Evolutionary conservation across 2,888 invertebrate species (phyloP), one percentile per base, ranked within the genome.

Genomic region (Thera britannica): DNA sequence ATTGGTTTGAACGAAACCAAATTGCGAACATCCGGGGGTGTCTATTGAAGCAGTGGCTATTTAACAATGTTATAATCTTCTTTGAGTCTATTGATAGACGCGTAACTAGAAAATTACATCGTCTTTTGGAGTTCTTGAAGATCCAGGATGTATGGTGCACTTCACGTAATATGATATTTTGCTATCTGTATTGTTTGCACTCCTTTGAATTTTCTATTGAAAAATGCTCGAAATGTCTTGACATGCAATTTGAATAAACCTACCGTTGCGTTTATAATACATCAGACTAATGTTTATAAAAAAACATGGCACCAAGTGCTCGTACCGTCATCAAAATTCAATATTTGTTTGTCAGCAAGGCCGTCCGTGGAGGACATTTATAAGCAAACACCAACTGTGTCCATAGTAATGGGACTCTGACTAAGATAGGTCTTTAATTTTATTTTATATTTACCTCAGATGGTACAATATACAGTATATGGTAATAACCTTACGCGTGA

Each of bases 1-100:
- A 92, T 86, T 92, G 93, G 87, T 79, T 87, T 83, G 93, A 85
- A 90, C 89, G 83, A 87, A 91, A 88, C 89, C 78, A 91, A 91
- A 93, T 93, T 90, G 93, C 89, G 88, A 81, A 92, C 93, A 92
- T 93, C 93, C 93, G 93, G 93, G 23, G 90, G 92, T 90, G 82
- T 82, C 89, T 90, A 90, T 92, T 89, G 79, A 85, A 75, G 82
- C 79, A 74, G 83, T 81, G 85, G 82, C 83, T 77, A 86, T 83
- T 86, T 79, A 80, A 81, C 79, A 83, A 81, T 81, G 77, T 80
- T 85, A 83, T 83, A 79, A 80, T 84, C 75, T 72, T 48, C 67
- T 76, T 74, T 79, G 71, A 68, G 44, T 68, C 81, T 81, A 84
- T 86, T 84, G 81, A 82, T 80, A 81, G 77, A 78, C 73, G 63